phyloP scores from a whole-genome alignment of 2,113 vertebrate genomes.

The Hemicordylus capensis region DNA sequence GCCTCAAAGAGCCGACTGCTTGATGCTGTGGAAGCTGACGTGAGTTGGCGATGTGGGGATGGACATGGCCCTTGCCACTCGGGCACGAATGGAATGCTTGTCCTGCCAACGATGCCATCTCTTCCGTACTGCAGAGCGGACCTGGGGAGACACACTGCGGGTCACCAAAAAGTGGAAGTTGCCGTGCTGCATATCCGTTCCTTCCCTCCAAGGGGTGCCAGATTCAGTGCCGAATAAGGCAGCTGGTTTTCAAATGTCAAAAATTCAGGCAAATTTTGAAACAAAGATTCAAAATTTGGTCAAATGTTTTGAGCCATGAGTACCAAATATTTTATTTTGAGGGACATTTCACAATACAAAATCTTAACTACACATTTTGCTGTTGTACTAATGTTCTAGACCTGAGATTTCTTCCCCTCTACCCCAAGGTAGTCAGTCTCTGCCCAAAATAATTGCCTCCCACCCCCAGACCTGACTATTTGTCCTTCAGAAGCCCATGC shows the following conservation, averaged over 20 bases:
- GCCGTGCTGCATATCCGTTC: rapidly evolving
- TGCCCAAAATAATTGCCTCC: background rate
- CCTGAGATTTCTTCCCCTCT: background rate
- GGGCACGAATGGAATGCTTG: constrained; percentile 89
- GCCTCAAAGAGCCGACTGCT: constrained; percentile 84
- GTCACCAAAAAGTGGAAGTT: rapidly evolving
- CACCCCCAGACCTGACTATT: background rate
- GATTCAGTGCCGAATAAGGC: background rate
- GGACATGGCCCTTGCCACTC: constrained; percentile 93
- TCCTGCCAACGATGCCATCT: constrained; percentile 96
- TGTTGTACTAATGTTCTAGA: background rate
- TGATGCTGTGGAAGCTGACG: constrained; percentile 98
- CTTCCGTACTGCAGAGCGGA: constrained; percentile 89
- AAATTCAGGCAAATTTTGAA: too few relatives aligned
- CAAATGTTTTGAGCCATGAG: too few relatives aligned
- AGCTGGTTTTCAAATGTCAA: background rate
- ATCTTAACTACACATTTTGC: background rate
- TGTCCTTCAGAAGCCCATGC: background rate
- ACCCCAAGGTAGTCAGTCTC: too few relatives aligned
- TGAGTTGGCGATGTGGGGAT: constrained; percentile 95
- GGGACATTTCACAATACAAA: background rate
- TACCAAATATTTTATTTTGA: too few relatives aligned
- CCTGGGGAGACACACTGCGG: constrained; percentile 69
- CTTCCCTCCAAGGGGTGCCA: background rate
- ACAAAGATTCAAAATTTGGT: too few relatives aligned